Evolutionary conservation across 2,113 vertebrate species (phyloP).

Genomic region (Dolichallabes microphthalmus): DNA sequence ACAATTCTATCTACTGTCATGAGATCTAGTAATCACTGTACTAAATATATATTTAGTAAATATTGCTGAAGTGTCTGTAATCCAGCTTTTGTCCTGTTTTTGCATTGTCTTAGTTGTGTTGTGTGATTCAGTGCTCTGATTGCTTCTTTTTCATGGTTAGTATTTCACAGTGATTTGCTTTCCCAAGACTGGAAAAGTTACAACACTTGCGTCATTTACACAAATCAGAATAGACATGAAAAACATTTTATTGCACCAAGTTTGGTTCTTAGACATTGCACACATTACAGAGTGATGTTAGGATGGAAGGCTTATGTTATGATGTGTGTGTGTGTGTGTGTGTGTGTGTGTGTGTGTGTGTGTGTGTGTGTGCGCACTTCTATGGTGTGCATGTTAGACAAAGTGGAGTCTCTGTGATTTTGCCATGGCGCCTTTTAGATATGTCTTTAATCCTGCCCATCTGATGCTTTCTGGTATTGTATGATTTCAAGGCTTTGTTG

Average conservation of each 20-base stretch:
- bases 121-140: slow-evolving; percentile 50
- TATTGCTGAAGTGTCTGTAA: slow-evolving; percentile 31
- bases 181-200: slow-evolving; percentile 53
- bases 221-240: slow-evolving; percentile 48
- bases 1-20: not conserved
- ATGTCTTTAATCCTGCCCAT: slow-evolving; percentile 75
- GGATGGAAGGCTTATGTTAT: slow-evolving; percentile 45
- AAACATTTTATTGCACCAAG: slow-evolving; percentile 50
- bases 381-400: slow-evolving; percentile 56
- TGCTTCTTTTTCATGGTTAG: slow-evolving; percentile 60
- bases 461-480: slow-evolving; percentile 68
- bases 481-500: slow-evolving; percentile 61
- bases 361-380: slow-evolving; percentile 31
- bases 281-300: slow-evolving; percentile 60
- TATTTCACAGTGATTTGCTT: slow-evolving; percentile 32
- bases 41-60: not conserved
- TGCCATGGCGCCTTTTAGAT: slow-evolving; percentile 75
- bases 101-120: slow-evolving; percentile 62
- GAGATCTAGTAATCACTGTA: not conserved
- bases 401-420: slow-evolving; percentile 69
- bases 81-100: slow-evolving; percentile 32
- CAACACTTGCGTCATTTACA: slow-evolving; percentile 57
- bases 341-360: slow-evolving; percentile 35
- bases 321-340: not conserved
- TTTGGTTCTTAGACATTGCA: slow-evolving; percentile 52